Evolutionary conservation across 2,113 vertebrate genomes (phyloP), one percentile per base, ranked within the genome.

Genomic region (Xiphias gladius): DNA sequence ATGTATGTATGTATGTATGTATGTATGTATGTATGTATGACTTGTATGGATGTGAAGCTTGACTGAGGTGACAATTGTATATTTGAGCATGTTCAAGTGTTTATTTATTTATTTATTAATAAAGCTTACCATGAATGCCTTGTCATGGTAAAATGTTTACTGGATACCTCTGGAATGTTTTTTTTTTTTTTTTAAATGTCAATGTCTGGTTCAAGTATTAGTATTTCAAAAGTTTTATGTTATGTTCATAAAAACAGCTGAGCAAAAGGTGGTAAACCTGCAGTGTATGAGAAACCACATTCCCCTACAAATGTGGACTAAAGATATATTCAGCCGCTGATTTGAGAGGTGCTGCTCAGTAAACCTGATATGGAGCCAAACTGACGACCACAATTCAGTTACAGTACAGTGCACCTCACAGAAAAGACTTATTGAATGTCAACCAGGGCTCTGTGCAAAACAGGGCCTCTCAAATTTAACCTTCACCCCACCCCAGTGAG

Each of bases 391-490:
- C 76, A 88, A 88, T 79, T 87, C 79, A 81, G 55, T 63, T 77
- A 66, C 70, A 86, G 83, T 83, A 58, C 14, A n/a, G 41, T 14
- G 19, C 12, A 14, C 52, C 83, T 75, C 77, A 58, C 1, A 14
- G 35, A 64, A 62, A 76, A 16, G 77, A 71, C 32, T 65, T 61
- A 30, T 50, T 86, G 83, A 90, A 88, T 86, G 88, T 86, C 82
- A 92, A 78, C 79, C 78, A 35, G 70, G 39, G 76, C 61, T 54
- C 75, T 50, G 76, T 73, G 81, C 77, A 86, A 81, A 86, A 83
- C 67, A 28, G 54, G 76, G 69, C 88, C 81, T 79, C 91, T 93
- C 85, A 93, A 81, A 86, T 89, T 87, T 72, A 90, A 74, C 86
- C 28, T 67, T 17, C 50, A 67, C 84, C 85, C 83, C 76, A 64